These are phyloP conservation scores for Urophycis tenuis DNA, from an alignment of 2,797 vertebrate genomes.

Conservation along the genomic window DNA sequence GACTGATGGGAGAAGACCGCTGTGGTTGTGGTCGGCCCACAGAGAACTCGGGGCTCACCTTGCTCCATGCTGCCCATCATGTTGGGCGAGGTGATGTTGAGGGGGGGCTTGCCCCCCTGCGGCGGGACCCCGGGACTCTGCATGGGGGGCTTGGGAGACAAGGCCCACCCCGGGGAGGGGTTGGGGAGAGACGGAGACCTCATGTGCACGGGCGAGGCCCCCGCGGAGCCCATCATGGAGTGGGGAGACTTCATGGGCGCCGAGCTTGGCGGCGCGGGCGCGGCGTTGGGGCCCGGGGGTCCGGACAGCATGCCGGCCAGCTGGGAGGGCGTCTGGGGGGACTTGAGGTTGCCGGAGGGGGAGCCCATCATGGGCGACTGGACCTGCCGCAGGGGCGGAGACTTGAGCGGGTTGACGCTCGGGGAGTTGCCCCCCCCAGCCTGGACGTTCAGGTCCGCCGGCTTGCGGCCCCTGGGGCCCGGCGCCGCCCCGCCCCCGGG, in stretches of 20 bases:
- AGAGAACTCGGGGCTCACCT: conserved; percentile 75
- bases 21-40: too few species aligned
- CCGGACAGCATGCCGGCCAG: conserved; percentile 95
- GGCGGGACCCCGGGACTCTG: conserved; percentile 94
- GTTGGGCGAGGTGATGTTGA: conserved; percentile 94
- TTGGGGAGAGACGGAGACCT: conserved; percentile 97
- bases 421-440: conserved; percentile 90
- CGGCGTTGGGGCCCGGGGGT: conserved; percentile 80
- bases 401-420: conserved; percentile 92
- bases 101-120: conserved; percentile 86
- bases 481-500: conserved; percentile 77
- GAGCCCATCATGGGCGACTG: conserved; percentile 99
- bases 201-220: conserved; percentile 98
- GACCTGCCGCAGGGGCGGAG: conserved; percentile 94
- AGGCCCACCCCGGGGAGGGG: conserved; percentile 96
- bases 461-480: conserved; percentile 85
- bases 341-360: conserved; percentile 97
- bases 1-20: neutral
- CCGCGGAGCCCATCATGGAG: conserved; percentile 96
- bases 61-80: conserved; percentile 92
- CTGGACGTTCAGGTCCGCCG: conserved; percentile 89
- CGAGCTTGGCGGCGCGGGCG: conserved; percentile 82
- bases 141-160: conserved; percentile 96
- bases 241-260: conserved; percentile 96
- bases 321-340: conserved; percentile 97